A percentile compares a stretch with the other conserved stretches of the same genome.
phyloP scores from a whole-genome alignment of 2,888 invertebrate species.

The Creontiades dilutus region DNA sequence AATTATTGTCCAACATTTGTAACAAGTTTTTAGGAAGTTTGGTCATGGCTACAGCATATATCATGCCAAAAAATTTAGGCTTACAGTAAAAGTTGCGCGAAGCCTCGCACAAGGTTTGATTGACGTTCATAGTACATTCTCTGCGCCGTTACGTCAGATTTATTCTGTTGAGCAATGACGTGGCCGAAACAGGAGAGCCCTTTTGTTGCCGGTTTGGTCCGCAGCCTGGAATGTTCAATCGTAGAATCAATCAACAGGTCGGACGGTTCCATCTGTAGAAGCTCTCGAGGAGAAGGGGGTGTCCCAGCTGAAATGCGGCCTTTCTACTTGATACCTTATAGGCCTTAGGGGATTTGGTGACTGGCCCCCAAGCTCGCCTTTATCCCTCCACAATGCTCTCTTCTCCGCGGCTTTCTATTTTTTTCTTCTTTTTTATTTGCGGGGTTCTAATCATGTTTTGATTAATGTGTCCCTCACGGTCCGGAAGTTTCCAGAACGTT shows the following conservation, averaged over 20 bases:
- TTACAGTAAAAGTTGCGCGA: too few relatives aligned
- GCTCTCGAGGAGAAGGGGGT: background rate
- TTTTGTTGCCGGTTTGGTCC: constrained; percentile 22
- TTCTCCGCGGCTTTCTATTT: constrained; percentile 23
- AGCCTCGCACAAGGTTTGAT: too few relatives aligned
- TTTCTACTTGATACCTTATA: constrained; percentile 26
- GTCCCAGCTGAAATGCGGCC: constrained; percentile 18
- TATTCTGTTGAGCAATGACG: background rate
- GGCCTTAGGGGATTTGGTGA: constrained; percentile 24
- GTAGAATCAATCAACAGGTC: constrained; percentile 40
- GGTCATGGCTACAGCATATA: too few relatives aligned
- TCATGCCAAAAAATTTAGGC: too few relatives aligned
- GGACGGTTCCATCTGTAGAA: constrained; percentile 2
- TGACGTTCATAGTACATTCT: background rate
- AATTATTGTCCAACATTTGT: too few relatives aligned
- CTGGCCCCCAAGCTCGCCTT: constrained; percentile 1
- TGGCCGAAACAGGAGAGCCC: constrained; percentile 5
- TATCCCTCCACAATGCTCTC: constrained; percentile 32
- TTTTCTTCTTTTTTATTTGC: constrained; percentile 42
- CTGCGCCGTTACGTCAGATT: background rate
- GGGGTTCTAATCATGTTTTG: constrained; percentile 37
- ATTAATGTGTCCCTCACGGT: constrained; percentile 27
- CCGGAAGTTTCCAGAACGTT: constrained; percentile 41
- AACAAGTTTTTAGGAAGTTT: too few relatives aligned
- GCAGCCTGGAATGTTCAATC: constrained; percentile 15